Evolutionary conservation across 1,140 invertebrate species (phyloP), one percentile per base, ranked within the genome.

Genomic region (Choristoneura fumiferana): DNA sequence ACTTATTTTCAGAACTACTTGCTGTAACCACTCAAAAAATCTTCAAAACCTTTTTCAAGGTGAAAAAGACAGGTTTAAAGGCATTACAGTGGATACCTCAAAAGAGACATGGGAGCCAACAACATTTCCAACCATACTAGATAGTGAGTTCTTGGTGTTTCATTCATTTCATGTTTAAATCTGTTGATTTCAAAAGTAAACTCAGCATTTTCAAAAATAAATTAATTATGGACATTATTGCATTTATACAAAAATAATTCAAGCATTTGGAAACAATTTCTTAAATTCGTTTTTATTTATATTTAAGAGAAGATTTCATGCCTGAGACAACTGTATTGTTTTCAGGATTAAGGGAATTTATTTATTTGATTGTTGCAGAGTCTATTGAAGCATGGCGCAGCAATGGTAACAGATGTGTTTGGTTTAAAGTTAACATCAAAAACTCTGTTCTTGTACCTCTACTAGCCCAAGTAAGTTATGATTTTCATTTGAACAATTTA

Each of bases 361-460:
- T n/a, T n/a, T n/a, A n/a, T n/a, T 35, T 8, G 17, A 10, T 14
- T 9, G 39, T 91, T 91, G 29, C 73, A 97, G 96, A 91, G 66
- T 96, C 96, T 0, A 73, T 97, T 52, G 73, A 90, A 14, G 85
- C 91, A 65, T 97, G 96, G 96, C 90, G 63, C n/a, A 69, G 80
- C 9, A 87, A 92, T 33, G 92, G 93, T 37, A 91, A 92, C 68
- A 90, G 95, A 65, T 93, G 94, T 37, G 92, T 97, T 54, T 98
- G 96, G 96, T 96, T 97, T 78, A 93, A 93, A 78, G 92, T 97
- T 0, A 78, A 92, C 73, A 87, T 93, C 53, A 76, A 91, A 34
- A 91, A 96, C 68, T 89, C 93, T 0, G 90, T 92, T 9, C 95
- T 94, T 92, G 92, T 98, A 57, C 95, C 96, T 33, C 81, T 94